A percentile compares a stretch with the other conserved stretches of the same genome.
phyloP scores from a whole-genome alignment of 2,113 vertebrate genomes.

The Bombycilla garrulus region DNA sequence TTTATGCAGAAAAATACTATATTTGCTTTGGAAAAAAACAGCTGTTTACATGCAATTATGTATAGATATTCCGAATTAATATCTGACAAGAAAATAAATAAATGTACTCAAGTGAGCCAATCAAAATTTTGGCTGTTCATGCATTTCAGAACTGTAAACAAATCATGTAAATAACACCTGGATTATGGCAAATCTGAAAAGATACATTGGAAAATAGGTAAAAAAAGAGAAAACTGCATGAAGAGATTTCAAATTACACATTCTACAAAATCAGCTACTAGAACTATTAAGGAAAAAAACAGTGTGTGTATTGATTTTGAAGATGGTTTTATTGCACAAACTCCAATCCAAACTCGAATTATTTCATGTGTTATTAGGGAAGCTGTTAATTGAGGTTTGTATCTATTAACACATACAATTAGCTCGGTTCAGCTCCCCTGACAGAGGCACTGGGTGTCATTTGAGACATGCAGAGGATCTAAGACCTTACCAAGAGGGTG shows the following conservation, averaged over 20 bases:
- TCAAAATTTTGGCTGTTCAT: neutral
- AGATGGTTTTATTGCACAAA: neutral
- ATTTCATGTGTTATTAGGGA: neutral
- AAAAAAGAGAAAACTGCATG: neutral
- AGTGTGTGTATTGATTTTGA: neutral
- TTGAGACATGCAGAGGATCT: neutral
- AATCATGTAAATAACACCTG: neutral
- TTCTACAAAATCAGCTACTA: neutral
- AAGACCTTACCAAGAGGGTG: neutral
- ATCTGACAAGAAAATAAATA: neutral
- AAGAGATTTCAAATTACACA: neutral
- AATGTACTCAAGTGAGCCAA: neutral
- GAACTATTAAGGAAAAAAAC: neutral
- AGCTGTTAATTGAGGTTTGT: neutral
- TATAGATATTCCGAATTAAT: neutral
- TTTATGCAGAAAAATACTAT: neutral
- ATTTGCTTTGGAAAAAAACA: neutral
- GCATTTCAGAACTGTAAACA: neutral
- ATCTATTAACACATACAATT: neutral
- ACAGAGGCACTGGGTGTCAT: neutral
- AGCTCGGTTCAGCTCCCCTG: neutral
- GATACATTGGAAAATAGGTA: neutral
- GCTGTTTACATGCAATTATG: rapidly evolving
- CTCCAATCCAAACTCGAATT: neutral
- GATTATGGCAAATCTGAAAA: neutral